phyloP scores from a whole-genome alignment of 1,140 invertebrate species.

The Planococcus citri region DNA sequence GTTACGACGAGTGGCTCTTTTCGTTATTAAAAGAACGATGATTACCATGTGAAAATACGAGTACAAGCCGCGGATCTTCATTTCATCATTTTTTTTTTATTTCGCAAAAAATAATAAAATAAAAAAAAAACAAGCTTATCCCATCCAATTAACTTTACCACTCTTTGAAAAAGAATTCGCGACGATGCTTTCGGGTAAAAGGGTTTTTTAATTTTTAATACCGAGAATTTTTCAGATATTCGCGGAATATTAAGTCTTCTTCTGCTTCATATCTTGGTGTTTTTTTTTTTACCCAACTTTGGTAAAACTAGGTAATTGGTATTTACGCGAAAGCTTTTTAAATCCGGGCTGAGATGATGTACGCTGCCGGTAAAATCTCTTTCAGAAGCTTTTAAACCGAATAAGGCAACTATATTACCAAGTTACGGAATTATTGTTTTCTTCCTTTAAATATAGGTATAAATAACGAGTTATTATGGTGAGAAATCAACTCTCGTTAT shows the following conservation, averaged over 20 bases:
- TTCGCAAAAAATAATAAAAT: too few species aligned
- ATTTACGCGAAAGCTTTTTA: neutral
- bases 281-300: too few species aligned
- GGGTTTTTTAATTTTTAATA: neutral
- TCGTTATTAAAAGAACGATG: neutral
- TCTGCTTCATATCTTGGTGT: too few species aligned
- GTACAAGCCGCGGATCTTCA: neutral
- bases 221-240: neutral
- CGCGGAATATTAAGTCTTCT: neutral
- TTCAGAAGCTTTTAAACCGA: neutral
- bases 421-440: too few species aligned
- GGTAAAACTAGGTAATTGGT: slow-evolving; percentile 7
- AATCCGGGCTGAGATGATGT: neutral
- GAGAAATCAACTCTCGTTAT: too few species aligned
- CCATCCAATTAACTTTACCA: neutral
- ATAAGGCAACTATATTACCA: neutral
- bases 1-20: neutral
- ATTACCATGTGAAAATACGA: neutral
- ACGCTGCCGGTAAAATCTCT: neutral
- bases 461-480: too few species aligned
- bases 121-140: neutral
- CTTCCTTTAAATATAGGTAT: too few species aligned
- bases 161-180: slow-evolving; percentile 4
- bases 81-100: neutral
- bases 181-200: neutral